Conservation (phyloP, 1,140 invertebrate genomes). For the Drosophila punjabiensis region DNA sequence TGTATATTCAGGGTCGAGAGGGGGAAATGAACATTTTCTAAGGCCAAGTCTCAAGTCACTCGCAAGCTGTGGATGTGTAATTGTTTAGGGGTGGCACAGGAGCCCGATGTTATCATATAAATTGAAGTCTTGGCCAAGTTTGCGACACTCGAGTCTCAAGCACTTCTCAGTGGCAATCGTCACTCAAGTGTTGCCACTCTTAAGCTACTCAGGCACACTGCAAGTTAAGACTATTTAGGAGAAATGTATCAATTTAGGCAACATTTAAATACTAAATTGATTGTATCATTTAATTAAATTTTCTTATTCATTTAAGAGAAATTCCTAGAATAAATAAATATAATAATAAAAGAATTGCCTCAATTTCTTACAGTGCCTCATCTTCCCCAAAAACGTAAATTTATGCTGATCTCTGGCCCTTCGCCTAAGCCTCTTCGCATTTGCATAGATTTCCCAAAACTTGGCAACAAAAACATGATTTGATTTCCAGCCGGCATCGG, state of each 20-base stretch:
- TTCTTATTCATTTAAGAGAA: not conserved
- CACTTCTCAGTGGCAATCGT: slow-evolving; percentile 41
- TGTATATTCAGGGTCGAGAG: not conserved
- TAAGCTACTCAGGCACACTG: slow-evolving; percentile 40
- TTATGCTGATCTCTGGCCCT: slow-evolving; percentile 47
- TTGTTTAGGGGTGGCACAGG: slow-evolving; percentile 9
- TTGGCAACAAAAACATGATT: slow-evolving; percentile 53
- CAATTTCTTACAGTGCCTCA: slow-evolving; percentile 23
- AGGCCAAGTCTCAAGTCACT: not conserved
- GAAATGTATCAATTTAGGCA: not conserved
- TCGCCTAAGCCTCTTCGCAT: slow-evolving; percentile 20
- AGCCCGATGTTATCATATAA: slow-evolving; percentile 68
- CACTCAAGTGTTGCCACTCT: slow-evolving; percentile 47
- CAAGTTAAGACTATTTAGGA: not conserved
- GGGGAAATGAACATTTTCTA: slow-evolving; percentile 25
- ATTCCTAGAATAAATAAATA: not conserved
- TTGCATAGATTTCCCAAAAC: slow-evolving; percentile 54
- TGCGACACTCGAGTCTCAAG: slow-evolving; percentile 61
- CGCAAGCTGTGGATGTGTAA: slow-evolving; percentile 22
- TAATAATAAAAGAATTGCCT: no score
- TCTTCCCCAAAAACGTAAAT: slow-evolving; percentile 15
- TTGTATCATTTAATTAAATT: not conserved
- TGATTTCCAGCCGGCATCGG: slow-evolving; percentile 44
- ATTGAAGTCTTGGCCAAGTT: slow-evolving; percentile 79
- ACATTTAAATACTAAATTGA: not conserved